These are phyloP conservation scores for Luscinia megarhynchos DNA, from an alignment of 2,797 vertebrate genomes.

Conservation along the genomic window DNA sequence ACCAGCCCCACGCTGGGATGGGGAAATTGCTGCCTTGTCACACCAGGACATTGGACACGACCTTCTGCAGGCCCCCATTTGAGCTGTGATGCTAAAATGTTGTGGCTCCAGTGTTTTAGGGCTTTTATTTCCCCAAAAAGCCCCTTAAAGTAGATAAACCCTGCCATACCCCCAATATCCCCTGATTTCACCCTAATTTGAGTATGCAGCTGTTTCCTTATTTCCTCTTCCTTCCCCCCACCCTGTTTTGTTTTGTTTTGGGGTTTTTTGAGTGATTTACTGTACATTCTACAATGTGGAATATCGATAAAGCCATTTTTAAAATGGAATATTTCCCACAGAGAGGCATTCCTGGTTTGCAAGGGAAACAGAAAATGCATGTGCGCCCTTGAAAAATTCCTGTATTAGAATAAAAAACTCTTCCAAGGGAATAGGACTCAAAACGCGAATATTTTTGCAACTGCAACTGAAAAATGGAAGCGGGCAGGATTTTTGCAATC, in stretches of 20 bases:
- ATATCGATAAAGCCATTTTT: accelerated
- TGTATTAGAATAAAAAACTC: neutral
- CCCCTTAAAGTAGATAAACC: neutral
- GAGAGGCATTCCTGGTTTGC: neutral
- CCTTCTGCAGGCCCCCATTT: neutral
- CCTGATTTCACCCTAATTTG: neutral
- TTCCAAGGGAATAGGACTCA: neutral
- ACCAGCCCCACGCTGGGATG: neutral
- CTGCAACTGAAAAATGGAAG: neutral
- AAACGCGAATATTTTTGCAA: neutral
- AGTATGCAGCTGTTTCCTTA: neutral
- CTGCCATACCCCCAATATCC: neutral
- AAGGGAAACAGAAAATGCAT: neutral
- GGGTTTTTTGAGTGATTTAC: neutral
- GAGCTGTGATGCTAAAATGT: neutral
- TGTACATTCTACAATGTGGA: neutral
- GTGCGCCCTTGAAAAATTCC: neutral
- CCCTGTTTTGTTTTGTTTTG: too few species aligned
- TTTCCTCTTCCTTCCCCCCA: neutral
- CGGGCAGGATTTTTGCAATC: accelerated
- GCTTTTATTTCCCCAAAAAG: neutral
- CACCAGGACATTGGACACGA: too few species aligned
- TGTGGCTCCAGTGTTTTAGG: neutral
- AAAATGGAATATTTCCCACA: neutral
- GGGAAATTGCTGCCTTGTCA: accelerated